Evolutionary conservation across 2,797 vertebrate genomes (phyloP), one percentile per base, ranked within the genome.

Genomic region (Pseudomugil tenellus): DNA sequence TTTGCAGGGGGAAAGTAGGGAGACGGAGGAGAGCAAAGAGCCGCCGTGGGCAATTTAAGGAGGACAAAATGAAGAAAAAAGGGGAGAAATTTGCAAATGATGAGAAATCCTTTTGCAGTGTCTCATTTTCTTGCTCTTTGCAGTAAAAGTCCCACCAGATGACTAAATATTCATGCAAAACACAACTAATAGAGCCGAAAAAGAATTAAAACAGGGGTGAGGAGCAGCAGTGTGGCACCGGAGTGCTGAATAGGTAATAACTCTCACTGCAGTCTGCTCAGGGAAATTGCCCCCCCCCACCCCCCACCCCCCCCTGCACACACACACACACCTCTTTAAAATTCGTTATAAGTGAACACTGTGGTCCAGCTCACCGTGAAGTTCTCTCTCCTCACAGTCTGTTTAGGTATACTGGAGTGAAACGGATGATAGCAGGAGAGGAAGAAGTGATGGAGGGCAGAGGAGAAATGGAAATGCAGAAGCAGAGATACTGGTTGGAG

Each of bases 281-380:
- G 53, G 74, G 70, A 88, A 80, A 73, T 63, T 79, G 53, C 80
- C 84, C 76, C 72, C 80, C 68, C 37, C 13, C 29, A 31, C 29
- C 29, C 6, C 6, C 6, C 3, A 31, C 3, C 6, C 6, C 6
- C 6, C 6, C 6, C 6, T 31, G 3, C 6, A 31, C n/a, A n/a
- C n/a, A n/a, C n/a, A n/a, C n/a, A n/a, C n/a, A n/a, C n/a, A n/a
- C n/a, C n/a, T n/a, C n/a, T 39, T 81, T 58, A 83, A 83, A 75
- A 67, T 75, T 65, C 72, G 61, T 81, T 82, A 85, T 77, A 76
- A 80, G 68, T 6, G 54, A 73, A 77, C 63, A 70, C 60, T 13
- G 41, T 6, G 17, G 64, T 68, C 60, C 0, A 1, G 63, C n/a
- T 63, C 37, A 41, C 37, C 37, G 37, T 7, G 1, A 48, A 17